Evolutionary conservation across 2,888 invertebrate genomes (phyloP), one percentile per base, ranked within the genome.

Genomic region (Criorhina ranunculi): DNA sequence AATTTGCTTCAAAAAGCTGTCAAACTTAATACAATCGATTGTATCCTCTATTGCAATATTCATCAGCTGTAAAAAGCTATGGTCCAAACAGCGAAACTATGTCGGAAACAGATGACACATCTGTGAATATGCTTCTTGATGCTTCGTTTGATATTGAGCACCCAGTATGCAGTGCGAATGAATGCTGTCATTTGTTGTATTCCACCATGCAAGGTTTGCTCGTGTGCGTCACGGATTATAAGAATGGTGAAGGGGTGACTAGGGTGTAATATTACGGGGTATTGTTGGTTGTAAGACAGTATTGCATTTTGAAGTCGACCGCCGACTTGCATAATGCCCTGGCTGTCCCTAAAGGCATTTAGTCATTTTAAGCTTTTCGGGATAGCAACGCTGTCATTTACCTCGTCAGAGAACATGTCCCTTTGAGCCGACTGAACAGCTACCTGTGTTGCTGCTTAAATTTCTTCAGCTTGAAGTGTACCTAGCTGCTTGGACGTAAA

Each of bases 261-360:
- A 1, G 64, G n/a, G n/a, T 51, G 35, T 4, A 49, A 9, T 7
- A 49, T 49, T 1, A 64, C 24, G 0, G 37, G 49, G 19, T 64
- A 24, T 12, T 17, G 46, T n/a, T 64, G 64, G 2, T 19, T 49
- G 11, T 62, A 62, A 6, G 60, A 9, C 2, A 46, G 5, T 1
- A 44, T n/a, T 64, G 35, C 1, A 49, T 15, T 40, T 11, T 64
- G 35, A 2, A 49, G 29, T 40, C 17, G 11, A n/a, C 62, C 46
- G 8, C 62, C 66, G 9, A 66, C 51, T n/a, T 51, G 66, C 3
- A 66, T 24, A 7, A 66, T 66, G 6, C 51, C 51, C 9, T 51
- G 3, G 9, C 51, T 51, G 40, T 66, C 51, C n/a, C 12, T 66
- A 9, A 66, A 51, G 2, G 66, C 40, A 11, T 51, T 66, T 0